Percentiles rank a stretch among this genome's conserved stretches.
Evolutionary conservation across 2,113 vertebrate genomes (phyloP).

Genomic region (Hiodon tergisus): DNA sequence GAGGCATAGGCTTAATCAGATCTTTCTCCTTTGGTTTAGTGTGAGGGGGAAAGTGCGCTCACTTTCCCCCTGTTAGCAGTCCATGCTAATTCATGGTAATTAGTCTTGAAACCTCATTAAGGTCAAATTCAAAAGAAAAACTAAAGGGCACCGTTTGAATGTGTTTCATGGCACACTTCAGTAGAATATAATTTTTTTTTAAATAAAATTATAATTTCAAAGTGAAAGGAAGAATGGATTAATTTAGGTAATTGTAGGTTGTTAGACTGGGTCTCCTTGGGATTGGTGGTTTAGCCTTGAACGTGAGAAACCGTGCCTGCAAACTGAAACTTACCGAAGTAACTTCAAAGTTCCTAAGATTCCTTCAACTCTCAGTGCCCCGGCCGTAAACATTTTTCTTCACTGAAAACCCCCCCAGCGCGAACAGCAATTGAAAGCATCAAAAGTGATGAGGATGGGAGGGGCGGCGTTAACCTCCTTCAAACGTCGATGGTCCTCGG

Average conservation of each 20-base stretch:
- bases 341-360: not conserved
- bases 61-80: too few species aligned
- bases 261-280: not conserved
- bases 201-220: not conserved
- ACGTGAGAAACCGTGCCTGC: not conserved
- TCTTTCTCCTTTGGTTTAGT: not conserved
- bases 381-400: not conserved
- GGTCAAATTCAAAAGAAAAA: not conserved
- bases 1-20: too few species aligned
- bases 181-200: not conserved
- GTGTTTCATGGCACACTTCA: not conserved
- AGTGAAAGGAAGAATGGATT: not conserved
- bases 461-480: too few species aligned
- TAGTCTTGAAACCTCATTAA: not conserved
- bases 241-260: not conserved
- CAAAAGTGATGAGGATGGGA: too few species aligned
- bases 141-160: not conserved
- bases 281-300: not conserved
- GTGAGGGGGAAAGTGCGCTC: not conserved
- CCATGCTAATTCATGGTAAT: not conserved
- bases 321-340: not conserved
- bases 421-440: too few species aligned
- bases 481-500: too few species aligned
- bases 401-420: too few species aligned
- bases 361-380: not conserved